A percentile compares a stretch with the other conserved stretches of the same genome.
These are phyloP conservation scores for Rhagium mordax DNA, from an alignment of 2,888 invertebrate genomes.

Conservation along the genomic window DNA sequence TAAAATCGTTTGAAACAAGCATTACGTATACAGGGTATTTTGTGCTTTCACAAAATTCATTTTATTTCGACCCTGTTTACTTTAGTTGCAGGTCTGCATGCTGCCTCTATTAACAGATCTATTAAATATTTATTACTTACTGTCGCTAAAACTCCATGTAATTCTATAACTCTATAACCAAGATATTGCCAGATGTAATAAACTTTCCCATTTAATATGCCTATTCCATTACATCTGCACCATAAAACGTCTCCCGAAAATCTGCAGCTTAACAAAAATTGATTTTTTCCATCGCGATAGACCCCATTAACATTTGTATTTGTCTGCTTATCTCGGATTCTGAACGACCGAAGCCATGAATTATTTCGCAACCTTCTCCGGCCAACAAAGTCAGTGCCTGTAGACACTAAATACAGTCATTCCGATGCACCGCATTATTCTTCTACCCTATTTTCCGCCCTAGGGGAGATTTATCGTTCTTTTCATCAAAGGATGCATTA, in stretches of 20 bases:
- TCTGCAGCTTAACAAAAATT: neutral
- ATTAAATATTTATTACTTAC: neutral
- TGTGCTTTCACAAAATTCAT: too few relatives aligned
- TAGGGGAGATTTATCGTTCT: constrained; percentile 48
- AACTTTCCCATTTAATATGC: neutral
- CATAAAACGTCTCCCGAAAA: neutral
- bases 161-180: neutral
- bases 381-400: constrained; percentile 36
- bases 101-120: neutral
- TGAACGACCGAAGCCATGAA: constrained; percentile 41
- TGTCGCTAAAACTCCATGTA: neutral
- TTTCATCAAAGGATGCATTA: constrained; percentile 46
- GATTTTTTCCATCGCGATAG: constrained; percentile 13
- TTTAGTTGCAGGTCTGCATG: neutral
- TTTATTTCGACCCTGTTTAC: too few relatives aligned
- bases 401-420: constrained; percentile 37
- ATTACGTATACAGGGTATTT: too few relatives aligned
- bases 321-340: constrained; percentile 31
- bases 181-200: neutral
- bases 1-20: neutral
- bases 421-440: constrained; percentile 40
- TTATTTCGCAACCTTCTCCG: constrained; percentile 39
- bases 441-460: constrained; percentile 47
- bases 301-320: constrained; percentile 43
- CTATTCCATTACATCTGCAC: neutral